These are phyloP conservation scores for Glaucidium brasilianum DNA, from an alignment of 2,113 vertebrate genomes.

Conservation along the genomic window DNA sequence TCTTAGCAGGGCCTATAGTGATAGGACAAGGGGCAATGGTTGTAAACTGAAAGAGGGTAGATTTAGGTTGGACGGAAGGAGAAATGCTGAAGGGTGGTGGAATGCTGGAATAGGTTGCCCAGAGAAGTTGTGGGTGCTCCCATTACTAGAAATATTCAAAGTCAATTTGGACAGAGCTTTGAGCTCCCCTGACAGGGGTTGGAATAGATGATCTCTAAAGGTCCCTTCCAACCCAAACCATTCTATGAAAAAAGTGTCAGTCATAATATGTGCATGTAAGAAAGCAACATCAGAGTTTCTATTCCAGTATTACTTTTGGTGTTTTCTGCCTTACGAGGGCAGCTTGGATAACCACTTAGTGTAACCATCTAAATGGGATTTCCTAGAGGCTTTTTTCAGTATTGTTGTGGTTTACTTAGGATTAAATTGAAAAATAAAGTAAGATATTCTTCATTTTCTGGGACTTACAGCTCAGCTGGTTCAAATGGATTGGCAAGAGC, in stretches of 20 bases:
- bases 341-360: not conserved
- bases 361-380: not conserved
- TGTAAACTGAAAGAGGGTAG: not conserved
- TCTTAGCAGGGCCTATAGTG: not conserved
- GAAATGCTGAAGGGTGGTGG: not conserved
- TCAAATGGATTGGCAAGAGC: not conserved
- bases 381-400: not conserved
- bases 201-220: not conserved
- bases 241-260: not conserved
- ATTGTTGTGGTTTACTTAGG: not conserved
- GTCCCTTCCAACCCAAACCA: not conserved
- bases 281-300: not conserved
- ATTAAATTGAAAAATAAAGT: not conserved
- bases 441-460: not conserved
- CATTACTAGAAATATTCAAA: too few species aligned
- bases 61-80: not conserved
- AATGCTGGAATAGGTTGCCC: too few species aligned
- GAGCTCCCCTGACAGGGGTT: too few species aligned
- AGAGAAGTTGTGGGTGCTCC: too few species aligned
- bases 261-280: accelerated
- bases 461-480: not conserved
- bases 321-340: not conserved
- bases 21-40: not conserved
- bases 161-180: too few species aligned
- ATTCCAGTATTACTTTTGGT: not conserved